A percentile compares a stretch with the other conserved stretches of the same genome.
phyloP scores from a whole-genome alignment of 2,113 vertebrate genomes.

The Pteropus alecto region DNA sequence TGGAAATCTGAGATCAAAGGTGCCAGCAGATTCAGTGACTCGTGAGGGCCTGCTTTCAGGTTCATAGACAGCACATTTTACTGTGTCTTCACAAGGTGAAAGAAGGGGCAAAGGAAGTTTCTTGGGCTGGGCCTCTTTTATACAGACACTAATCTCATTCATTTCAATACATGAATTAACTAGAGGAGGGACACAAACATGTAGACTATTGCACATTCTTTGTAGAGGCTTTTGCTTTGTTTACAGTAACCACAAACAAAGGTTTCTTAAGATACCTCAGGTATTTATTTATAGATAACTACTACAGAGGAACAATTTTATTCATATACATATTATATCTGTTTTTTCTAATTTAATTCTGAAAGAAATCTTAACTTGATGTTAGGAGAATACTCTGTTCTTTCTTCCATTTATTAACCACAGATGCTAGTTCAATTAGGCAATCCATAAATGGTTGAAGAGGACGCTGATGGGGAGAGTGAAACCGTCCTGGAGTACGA shows the following conservation, averaged over 20 bases:
- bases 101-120: background rate
- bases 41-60: background rate
- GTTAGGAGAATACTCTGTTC: background rate
- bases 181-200: background rate
- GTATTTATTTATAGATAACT: background rate
- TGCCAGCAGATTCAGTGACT: background rate
- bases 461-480: background rate
- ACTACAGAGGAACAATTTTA: background rate
- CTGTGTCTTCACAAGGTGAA: background rate
- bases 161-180: background rate
- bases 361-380: background rate
- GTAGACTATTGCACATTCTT: background rate
- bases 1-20: background rate
- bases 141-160: background rate
- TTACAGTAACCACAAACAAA: background rate
- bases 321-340: background rate
- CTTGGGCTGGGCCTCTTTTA: background rate
- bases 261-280: background rate
- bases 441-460: background rate
- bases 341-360: slow-evolving; percentile 5
- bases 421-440: background rate
- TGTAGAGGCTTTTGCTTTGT: background rate
- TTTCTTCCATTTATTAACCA: background rate
- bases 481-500: background rate
- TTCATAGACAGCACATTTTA: background rate